These are phyloP conservation scores for Coccyzus lansbergi DNA, from an alignment of 2,797 vertebrate genomes.

Conservation along the genomic window DNA sequence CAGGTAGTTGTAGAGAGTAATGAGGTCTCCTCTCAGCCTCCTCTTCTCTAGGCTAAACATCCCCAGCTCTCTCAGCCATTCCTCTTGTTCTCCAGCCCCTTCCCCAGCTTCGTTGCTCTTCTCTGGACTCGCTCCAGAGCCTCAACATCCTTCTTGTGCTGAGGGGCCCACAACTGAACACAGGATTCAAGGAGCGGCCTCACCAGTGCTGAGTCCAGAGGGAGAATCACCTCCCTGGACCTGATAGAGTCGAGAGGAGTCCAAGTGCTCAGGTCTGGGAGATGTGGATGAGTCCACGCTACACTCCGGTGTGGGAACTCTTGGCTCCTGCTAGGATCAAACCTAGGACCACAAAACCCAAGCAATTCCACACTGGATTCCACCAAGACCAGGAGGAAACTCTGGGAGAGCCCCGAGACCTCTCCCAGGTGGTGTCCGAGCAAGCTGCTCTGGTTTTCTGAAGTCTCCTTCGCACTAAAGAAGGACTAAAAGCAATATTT, in stretches of 20 bases:
- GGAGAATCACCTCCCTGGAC: no score
- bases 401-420: fast-evolving
- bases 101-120: no score
- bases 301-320: fast-evolving
- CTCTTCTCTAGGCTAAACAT: no score
- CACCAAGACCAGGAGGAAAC: not conserved
- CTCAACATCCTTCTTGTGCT: no score
- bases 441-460: not conserved
- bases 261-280: not conserved
- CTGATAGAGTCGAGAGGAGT: conserved; percentile 3
- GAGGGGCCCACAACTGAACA: no score
- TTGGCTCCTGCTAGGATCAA: not conserved
- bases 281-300: fast-evolving
- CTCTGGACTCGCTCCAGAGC: no score
- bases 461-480: not conserved
- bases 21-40: no score
- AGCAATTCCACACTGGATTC: not conserved
- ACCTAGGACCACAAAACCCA: not conserved
- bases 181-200: no score
- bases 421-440: not conserved
- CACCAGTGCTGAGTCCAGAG: no score
- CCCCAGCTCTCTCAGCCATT: no score
- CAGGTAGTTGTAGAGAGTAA: no score
- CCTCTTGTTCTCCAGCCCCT: no score
- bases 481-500: not conserved